Base-by-base conservation (phyloP, 2,113 vertebrate species). In the Protomyctophum bolini region DNA sequence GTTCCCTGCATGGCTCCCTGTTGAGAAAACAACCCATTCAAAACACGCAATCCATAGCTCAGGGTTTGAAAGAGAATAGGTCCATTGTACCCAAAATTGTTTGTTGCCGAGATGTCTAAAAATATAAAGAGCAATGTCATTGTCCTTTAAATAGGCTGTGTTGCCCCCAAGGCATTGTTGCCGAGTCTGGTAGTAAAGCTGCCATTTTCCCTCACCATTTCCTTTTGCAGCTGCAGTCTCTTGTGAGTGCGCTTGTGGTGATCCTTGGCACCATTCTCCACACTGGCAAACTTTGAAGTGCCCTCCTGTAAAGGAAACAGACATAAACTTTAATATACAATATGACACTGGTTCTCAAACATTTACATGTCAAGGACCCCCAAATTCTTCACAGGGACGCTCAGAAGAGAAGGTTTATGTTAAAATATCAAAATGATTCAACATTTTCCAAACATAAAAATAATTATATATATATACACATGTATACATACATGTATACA, bases 1-100 rank as follows among this genome's bases (percentile, higher is more conserved):
- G 96, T 97, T 29, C 97, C 97, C 81, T 96, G 97, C 95, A 97
- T 98, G n/a, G 95, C 93, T 10, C 97, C 96, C 97, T 97, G 86
- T 45, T 66, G 68, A 82, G 2, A 69, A 77, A 59, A 86, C 5
- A 91, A 5, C 7, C 4, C 21, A 45, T 8, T 58, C 54, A n/a
- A 49, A n/a, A 14, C 7, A 6, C 50, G n/a, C 5, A 15, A 28
- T 28, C 45, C 1, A 66, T 12, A 58, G 21, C 10, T 33, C 10
- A 55, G 48, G 11, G 66, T 12, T 57, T 63, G 33, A 52, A 70
- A 58, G 21, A 48, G 70, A 65, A 62, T 51, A 50, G 79, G 81
- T 73, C 66, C 65, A 56, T 28, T 65, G 10, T 46, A 6, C 29
- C 21, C 8, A 11, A 48, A 72, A 55, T 71, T 10, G 21, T 21